Evolutionary conservation across 2,888 invertebrate species (phyloP), one percentile per base, ranked within the genome.

Genomic region (Nebria salina): DNA sequence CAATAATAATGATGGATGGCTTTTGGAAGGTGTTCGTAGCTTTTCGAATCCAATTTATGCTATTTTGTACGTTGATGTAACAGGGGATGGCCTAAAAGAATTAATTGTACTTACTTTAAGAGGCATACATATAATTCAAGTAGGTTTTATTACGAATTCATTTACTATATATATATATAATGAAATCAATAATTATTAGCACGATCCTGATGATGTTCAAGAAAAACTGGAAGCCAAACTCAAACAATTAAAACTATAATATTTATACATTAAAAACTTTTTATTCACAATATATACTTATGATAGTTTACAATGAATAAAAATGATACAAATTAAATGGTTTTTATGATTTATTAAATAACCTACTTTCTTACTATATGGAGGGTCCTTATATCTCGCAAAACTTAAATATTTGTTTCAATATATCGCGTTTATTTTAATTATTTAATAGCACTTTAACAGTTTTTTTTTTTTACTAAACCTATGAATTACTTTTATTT

Each of bases 71-170:
- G 86, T 92, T 43, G 94, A 94, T 86, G 88, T 94, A 73, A 92
- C 92, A 72, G 92, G 92, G 3, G 94, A 94, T 88, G 94, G 94
- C 13, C 89, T 93, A 75, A 91, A 91, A 83, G 93, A 94, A 87
- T 86, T 94, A 43, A 88, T 93, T 73, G 91, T 93, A n/a, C 89
- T 93, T 82, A 93, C 93, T 6, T 90, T 92, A 85, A 91, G 91
- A 85, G 94, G 94, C 54, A 89, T 94, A 15, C 93, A 93, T 85
- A 91, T 94, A 84, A 88, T 94, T 86, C 93, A 93, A 90, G 92
- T 92, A 88, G 85, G 65, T 81, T 66, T 11, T 15, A 25, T 25
- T 25, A 76, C 26, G 20, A 75, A 54, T 15, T 34, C 9, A 34
- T 7, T 65, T 74, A 42, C n/a, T 43, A n/a, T 34, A 20, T 20